Evolutionary conservation across 2,113 vertebrate genomes (phyloP), one percentile per base, ranked within the genome.

Genomic region (Saccopteryx leptura): DNA sequence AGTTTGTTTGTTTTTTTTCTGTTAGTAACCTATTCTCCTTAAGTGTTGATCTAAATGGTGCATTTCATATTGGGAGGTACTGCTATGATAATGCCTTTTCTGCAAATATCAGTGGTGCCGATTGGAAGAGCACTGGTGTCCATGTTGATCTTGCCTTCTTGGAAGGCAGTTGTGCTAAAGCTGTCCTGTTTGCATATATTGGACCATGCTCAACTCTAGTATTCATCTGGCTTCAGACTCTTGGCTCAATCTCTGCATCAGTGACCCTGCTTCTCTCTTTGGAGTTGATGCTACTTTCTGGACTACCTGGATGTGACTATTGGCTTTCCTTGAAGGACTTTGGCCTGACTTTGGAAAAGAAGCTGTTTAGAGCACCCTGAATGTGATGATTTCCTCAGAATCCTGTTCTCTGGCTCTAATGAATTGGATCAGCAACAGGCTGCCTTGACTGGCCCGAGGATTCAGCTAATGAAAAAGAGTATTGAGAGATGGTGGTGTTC

Each of bases 321-420:
- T 95, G 96, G 96, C 52, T 93, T 89, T 80, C 21, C 74, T n/a
- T 91, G 72, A 96, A 94, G n/a, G 58, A 75, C 21, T 82, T 60
- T 93, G 85, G 61, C 76, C 7, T 88, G 52, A 19, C 78, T 94
- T 91, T 94, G 33, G 48, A 83, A 28, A 60, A 78, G 56, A 90
- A 86, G 56, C 52, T 88, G 46, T 95, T 92, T 60, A 92, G 91
- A 68, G 65, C 28, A 56, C 56, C 23, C 19, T 71, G 50, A 83
- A 56, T 84, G 24, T 61, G 5, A 84, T 68, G 24, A 56, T 69
- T 92, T 76, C 60, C 63, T 93, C 88, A 76, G 88, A 69, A 92
- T 94, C 72, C 54, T 11, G 90, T 96, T 90, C 26, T 13, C 48
- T 88, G 74, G 56, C 81, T 96, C 66, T 81, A 93, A 72, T 39